Conservation (phyloP, 2,888 invertebrate genomes). For the Stenodera caucasica region DNA sequence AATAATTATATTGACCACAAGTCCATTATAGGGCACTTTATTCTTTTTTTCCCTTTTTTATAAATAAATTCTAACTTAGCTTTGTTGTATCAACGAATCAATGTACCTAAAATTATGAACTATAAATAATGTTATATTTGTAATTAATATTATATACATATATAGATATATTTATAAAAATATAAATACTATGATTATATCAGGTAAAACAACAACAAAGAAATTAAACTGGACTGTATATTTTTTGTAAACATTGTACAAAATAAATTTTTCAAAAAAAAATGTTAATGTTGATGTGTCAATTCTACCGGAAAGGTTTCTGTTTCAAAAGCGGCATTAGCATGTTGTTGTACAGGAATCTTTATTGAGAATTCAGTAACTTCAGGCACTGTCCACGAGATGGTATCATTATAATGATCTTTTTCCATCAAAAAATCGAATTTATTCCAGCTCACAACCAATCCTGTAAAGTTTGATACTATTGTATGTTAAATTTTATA, state of each 20-base stretch:
- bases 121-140: neutral
- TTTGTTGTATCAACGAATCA: slow-evolving; percentile 15
- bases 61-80: neutral
- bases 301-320: neutral
- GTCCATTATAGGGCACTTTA: neutral
- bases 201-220: neutral
- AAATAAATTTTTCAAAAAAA: slow-evolving; percentile 37
- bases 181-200: neutral
- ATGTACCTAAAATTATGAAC: slow-evolving; percentile 21
- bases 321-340: slow-evolving; percentile 18
- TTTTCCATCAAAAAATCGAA: slow-evolving; percentile 15
- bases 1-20: neutral
- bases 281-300: slow-evolving; percentile 3
- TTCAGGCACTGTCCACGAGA: slow-evolving; percentile 29
- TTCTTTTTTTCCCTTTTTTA: neutral
- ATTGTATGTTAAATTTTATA: too few relatives aligned
- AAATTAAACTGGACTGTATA: slow-evolving; percentile 24
- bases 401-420: slow-evolving; percentile 29
- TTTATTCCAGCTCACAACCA: slow-evolving; percentile 16
- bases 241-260: slow-evolving; percentile 44
- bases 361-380: neutral
- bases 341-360: slow-evolving; percentile 1
- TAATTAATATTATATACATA: neutral
- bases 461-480: slow-evolving; percentile 19
- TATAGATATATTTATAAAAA: too few relatives aligned